Percentiles rank a stretch among this genome's conserved stretches.
Conservation (phyloP, 2,797 vertebrate genomes). For the Notamacropus eugenii region DNA sequence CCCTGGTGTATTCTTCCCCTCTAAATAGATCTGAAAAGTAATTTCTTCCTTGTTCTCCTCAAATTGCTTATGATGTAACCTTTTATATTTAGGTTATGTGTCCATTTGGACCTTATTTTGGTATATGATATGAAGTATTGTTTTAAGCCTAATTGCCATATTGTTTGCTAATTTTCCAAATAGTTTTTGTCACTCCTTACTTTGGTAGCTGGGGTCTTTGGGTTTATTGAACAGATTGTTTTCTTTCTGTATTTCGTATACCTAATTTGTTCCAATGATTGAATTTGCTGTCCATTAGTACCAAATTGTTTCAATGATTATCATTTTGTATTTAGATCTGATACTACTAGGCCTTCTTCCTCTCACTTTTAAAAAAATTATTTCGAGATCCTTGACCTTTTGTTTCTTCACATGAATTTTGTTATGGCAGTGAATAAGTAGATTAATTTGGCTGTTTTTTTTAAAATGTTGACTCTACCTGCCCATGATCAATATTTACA, state of each 20-base stretch:
- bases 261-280: neutral
- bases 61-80: too few relatives aligned
- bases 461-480: neutral
- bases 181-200: neutral
- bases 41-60: neutral
- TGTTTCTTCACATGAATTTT: too few relatives aligned
- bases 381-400: too few relatives aligned
- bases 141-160: too few relatives aligned
- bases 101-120: neutral
- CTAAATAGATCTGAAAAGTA: neutral
- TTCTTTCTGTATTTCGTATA: neutral
- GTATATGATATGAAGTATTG: neutral
- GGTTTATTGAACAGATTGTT: neutral
- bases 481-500: neutral
- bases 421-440: neutral
- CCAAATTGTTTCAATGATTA: neutral
- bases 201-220: neutral
- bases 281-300: neutral
- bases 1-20: neutral
- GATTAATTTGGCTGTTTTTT: conserved; percentile 9
- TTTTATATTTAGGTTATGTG: too few relatives aligned
- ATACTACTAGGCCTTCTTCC: neutral
- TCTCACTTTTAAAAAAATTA: neutral
- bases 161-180: neutral
- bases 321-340: neutral